Evolutionary conservation across 1,140 invertebrate genomes (phyloP), one percentile per base, ranked within the genome.

Genomic region (Drosophila ohnishii): DNA sequence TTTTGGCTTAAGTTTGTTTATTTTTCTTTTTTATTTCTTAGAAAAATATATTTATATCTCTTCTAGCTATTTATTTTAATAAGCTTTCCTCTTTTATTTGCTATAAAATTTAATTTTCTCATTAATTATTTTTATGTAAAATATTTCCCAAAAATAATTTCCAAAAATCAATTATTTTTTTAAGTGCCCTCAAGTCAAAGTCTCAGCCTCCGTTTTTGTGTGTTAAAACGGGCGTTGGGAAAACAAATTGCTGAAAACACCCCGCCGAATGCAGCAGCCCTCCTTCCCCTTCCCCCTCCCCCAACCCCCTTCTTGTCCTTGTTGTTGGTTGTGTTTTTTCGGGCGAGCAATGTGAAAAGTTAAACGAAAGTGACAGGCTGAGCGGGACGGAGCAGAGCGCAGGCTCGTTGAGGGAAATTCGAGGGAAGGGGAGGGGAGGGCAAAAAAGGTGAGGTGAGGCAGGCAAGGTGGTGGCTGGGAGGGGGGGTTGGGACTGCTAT

Each of bases 341-440:
- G 64, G 56, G 60, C 60, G 74, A 55, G 79, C 60, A 70, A 82
- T 78, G 67, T 81, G 73, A 81, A 89, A 90, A 86, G 81, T 90
- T 83, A 86, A 90, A 90, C 79, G 86, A 90, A 90, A 90, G 86
- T 90, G 86, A 90, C 86, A 90, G 81, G 81, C 85, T 37, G 75
- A 69, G 71, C 8, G 63, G 74, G 73, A 56, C 37, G 56, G 11
- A 14, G 55, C 48, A 72, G 16, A 39, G 74, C 32, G 60, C 55
- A 63, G 72, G 66, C 50, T 75, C 58, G 50, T 45, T 48, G 55
- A 32, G 44, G 45, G 56, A 56, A 62, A 45, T 51, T 62, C 42
- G 62, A 48, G 47, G 25, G 47, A 25, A 30, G 47, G 47, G 69
- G 25, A 28, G 25, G 25, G 1, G 25, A 28, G 25, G 25, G 25